phyloP scores from a whole-genome alignment of 2,888 invertebrate species.

The Timema podura region DNA sequence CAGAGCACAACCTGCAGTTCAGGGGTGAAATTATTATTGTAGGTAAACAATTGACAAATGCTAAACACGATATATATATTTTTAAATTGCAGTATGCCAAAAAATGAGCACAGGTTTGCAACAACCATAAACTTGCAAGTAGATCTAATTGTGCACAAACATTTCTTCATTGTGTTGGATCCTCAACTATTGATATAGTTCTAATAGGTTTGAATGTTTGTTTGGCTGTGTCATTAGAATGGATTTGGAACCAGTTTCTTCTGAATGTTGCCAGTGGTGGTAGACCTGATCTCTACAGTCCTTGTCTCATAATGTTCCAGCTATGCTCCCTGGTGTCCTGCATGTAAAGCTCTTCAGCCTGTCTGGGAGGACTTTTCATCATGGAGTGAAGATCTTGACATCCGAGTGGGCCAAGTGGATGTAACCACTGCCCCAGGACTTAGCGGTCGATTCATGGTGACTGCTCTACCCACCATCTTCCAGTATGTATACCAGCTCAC shows the following conservation, averaged over 20 bases:
- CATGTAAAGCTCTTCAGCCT: constrained; percentile 83
- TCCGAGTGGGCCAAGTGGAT: constrained; percentile 88
- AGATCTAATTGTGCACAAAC: too few relatives aligned
- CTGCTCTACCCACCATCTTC: constrained; percentile 94
- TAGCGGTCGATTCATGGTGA: constrained; percentile 95
- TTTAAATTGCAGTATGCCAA: too few relatives aligned
- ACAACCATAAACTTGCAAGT: too few relatives aligned
- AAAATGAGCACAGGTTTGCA: too few relatives aligned
- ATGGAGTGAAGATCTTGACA: constrained; percentile 65
- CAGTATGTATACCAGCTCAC: constrained; percentile 77
- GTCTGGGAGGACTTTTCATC: constrained; percentile 84
- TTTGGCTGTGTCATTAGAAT: not conserved
- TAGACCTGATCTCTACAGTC: not conserved
- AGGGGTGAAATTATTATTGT: too few relatives aligned
- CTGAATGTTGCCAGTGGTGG: not conserved
- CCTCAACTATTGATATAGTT: too few relatives aligned
- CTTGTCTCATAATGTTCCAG: constrained; percentile 51
- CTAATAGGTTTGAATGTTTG: not conserved
- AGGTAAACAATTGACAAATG: too few relatives aligned
- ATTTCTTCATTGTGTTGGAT: too few relatives aligned
- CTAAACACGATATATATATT: too few relatives aligned
- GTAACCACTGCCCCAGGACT: constrained; percentile 92
- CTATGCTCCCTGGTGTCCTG: constrained; percentile 99
- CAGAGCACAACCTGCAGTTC: too few relatives aligned
- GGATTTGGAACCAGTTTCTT: too few relatives aligned